phyloP scores from a whole-genome alignment of 2,113 vertebrate genomes.

The Mellivora capensis region DNA sequence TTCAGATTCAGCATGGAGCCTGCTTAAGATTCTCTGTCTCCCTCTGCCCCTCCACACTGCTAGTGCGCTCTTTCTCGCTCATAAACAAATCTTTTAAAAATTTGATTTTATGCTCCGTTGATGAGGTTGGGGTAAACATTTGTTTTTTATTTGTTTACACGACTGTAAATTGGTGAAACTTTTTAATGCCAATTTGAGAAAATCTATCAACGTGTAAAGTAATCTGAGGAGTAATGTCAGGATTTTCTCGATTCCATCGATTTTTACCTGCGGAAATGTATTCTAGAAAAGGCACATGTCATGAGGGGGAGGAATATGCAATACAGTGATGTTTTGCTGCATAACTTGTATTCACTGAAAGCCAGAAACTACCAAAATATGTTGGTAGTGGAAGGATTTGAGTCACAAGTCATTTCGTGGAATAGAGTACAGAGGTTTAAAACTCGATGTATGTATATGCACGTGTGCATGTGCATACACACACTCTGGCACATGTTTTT shows the following conservation, averaged over 20 bases:
- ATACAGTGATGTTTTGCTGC: neutral
- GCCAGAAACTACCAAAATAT: neutral
- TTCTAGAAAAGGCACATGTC: neutral
- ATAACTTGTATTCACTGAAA: neutral
- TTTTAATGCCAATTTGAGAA: neutral
- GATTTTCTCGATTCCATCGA: neutral
- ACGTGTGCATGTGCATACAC: rapidly evolving
- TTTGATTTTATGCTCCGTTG: neutral
- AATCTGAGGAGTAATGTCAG: neutral
- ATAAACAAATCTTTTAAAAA: neutral
- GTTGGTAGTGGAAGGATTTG: neutral
- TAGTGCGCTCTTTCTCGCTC: neutral
- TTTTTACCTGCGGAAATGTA: neutral
- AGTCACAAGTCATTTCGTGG: neutral
- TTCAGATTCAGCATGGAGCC: rapidly evolving
- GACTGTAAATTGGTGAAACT: neutral
- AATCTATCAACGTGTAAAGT: neutral
- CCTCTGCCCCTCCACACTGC: neutral
- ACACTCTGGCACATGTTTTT: neutral
- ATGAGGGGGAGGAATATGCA: neutral
- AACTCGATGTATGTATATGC: neutral
- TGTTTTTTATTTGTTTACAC: neutral
- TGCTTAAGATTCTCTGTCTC: neutral
- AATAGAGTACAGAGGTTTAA: neutral
- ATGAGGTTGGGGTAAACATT: neutral